Percentiles rank a stretch among this genome's conserved stretches.
Evolutionary conservation across 2,888 invertebrate species (phyloP).

Genomic region (Phasia obesa): DNA sequence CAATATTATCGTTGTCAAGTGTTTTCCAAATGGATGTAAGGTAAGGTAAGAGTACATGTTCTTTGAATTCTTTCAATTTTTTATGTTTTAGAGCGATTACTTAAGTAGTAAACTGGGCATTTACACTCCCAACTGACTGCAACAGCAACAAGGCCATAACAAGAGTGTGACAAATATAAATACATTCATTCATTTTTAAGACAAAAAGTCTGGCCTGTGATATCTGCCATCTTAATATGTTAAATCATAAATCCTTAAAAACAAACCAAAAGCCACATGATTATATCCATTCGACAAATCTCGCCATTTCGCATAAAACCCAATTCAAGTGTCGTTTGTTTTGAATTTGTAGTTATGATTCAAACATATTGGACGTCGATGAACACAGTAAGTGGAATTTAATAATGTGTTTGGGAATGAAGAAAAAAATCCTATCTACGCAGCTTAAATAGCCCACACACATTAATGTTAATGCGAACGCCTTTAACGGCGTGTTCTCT

Average conservation of each 20-base stretch:
- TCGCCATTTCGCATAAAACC: constrained; percentile 30
- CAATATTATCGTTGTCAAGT: constrained; percentile 35
- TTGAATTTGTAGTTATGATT: constrained; percentile 49
- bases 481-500: constrained; percentile 66
- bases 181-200: neutral
- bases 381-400: constrained; percentile 51
- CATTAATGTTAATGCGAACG: constrained; percentile 59
- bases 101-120: constrained; percentile 31
- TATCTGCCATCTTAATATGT: constrained; percentile 69
- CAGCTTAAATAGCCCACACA: constrained; percentile 61
- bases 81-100: constrained; percentile 28
- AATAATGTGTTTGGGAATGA: constrained; percentile 24
- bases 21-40: neutral
- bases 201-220: constrained; percentile 4
- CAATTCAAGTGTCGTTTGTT: constrained; percentile 57
- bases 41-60: constrained; percentile 32
- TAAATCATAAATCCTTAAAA: constrained; percentile 65
- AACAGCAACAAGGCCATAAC: neutral
- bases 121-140: constrained; percentile 32
- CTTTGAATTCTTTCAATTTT: constrained; percentile 52
- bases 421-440: constrained; percentile 25
- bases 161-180: constrained; percentile 55
- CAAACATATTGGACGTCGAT: constrained; percentile 23
- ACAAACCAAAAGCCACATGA: constrained; percentile 56
- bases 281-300: constrained; percentile 58